Base-by-base conservation (phyloP, 2,797 vertebrate genomes). In the Scolopax rusticola region DNA sequence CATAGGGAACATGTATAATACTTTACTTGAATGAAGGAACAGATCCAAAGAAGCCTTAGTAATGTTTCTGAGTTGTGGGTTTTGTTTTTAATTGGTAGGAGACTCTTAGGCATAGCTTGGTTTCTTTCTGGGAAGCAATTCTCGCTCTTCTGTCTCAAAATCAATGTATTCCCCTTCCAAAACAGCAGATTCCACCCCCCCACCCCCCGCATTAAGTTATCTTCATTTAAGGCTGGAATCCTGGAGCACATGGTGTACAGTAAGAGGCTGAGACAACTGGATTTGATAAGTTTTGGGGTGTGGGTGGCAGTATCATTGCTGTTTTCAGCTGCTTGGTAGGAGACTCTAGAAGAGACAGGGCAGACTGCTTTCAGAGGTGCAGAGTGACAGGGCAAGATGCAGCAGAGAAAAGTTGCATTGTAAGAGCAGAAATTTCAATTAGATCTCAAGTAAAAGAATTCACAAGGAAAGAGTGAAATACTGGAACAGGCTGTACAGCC, bases 231-330 rank as follows among this genome's bases (percentile, higher is more conserved):
- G 56, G 9, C 40, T 85, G 51, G 33, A 59, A 24, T 59, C 10
- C 28, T 77, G 24, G 16, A 76, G 25, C 14, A 27, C 0, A 0
- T 27, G n/a, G 16, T 5, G 12, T 82, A 28, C 12, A 50, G 4
- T 36, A 63, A 79, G 33, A 50, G 53, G 30, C 32, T 32, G 40
- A 91, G 28, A 48, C 17, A 69, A 19, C 13, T 24, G 27, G 21
- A 53, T 73, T 80, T 47, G 25, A 7, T 24, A 84, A 79, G 8
- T 47, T 28, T 40, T 63, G 3, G 2, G 5, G 6, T 9, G 10
- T 51, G n/a, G 7, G 13, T 12, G 2, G 6, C 53, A 50, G 12
- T 40, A 21, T 23, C 25, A 8, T 30, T 53, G 15, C 38, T 79
- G 9, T 76, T 89, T 69, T 54, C 18, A 40, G 9, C 5, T 38